phyloP scores from a whole-genome alignment of 2,797 vertebrate species.

The Sebastes reedi region DNA sequence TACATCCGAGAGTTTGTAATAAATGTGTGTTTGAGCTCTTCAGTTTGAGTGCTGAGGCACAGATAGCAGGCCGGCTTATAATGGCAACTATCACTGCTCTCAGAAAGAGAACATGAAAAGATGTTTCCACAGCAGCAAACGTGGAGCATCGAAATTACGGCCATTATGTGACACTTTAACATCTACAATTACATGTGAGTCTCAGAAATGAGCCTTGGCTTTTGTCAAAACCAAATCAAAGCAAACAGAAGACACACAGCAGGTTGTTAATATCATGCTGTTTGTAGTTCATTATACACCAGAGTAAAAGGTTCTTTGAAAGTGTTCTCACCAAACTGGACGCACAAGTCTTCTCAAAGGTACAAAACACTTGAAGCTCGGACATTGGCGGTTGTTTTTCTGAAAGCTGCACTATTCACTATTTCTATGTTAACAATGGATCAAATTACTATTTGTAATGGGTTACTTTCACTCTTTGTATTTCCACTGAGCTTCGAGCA shows the following conservation, averaged over 20 bases:
- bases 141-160: background rate
- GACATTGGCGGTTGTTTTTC: background rate
- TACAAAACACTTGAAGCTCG: background rate
- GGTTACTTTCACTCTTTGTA: background rate
- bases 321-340: background rate
- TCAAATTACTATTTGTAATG: background rate
- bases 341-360: background rate
- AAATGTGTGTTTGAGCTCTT: background rate
- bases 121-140: constrained; percentile 9
- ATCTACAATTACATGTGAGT: constrained; percentile 2
- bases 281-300: background rate
- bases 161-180: constrained; percentile 25
- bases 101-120: background rate
- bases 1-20: background rate
- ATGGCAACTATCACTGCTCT: background rate
- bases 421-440: background rate
- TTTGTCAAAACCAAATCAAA: constrained; percentile 3
- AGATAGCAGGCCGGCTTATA: background rate
- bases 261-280: background rate
- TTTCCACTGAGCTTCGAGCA: background rate
- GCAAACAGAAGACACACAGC: background rate
- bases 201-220: background rate
- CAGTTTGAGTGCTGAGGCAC: background rate
- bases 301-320: background rate
- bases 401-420: background rate